These are phyloP conservation scores for Butorides virescens DNA, from an alignment of 2,113 vertebrate genomes.

Conservation along the genomic window DNA sequence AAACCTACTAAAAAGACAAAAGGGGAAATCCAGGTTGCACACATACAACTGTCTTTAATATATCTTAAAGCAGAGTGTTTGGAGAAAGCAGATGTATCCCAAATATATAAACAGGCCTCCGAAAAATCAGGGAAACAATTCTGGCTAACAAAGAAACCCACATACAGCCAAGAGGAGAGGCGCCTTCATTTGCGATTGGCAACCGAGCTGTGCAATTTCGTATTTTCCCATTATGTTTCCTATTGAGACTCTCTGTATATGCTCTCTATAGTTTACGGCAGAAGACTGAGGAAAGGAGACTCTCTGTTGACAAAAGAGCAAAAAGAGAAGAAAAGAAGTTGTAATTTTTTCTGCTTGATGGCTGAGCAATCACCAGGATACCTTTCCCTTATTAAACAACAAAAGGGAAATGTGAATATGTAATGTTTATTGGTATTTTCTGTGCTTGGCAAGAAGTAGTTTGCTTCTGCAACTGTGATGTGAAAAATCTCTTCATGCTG, in stretches of 20 bases:
- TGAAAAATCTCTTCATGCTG: slow-evolving; percentile 63
- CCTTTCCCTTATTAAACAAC: slow-evolving; percentile 68
- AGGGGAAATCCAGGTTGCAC: neutral
- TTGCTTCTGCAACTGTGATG: slow-evolving; percentile 66
- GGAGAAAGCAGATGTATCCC: neutral
- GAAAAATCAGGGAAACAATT: neutral
- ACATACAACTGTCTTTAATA: neutral
- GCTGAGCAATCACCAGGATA: slow-evolving; percentile 50
- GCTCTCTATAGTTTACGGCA: neutral
- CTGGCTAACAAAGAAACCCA: neutral
- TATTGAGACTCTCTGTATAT: neutral
- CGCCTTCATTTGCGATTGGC: neutral
- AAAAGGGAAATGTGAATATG: slow-evolving; percentile 67
- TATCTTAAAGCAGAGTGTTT: neutral
- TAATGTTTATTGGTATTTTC: slow-evolving; percentile 72
- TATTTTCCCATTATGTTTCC: slow-evolving; percentile 8
- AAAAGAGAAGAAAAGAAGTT: slow-evolving; percentile 45
- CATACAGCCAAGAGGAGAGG: neutral
- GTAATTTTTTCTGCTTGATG: slow-evolving; percentile 54
- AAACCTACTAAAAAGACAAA: neutral
- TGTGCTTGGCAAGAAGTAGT: slow-evolving; percentile 43
- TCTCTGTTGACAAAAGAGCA: slow-evolving; percentile 48
- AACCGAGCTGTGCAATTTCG: neutral
- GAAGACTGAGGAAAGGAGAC: neutral
- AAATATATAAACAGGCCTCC: neutral